Evolutionary conservation across 2,113 vertebrate species (phyloP), one percentile per base, ranked within the genome.

Genomic region (Andinoacara biseriatus): DNA sequence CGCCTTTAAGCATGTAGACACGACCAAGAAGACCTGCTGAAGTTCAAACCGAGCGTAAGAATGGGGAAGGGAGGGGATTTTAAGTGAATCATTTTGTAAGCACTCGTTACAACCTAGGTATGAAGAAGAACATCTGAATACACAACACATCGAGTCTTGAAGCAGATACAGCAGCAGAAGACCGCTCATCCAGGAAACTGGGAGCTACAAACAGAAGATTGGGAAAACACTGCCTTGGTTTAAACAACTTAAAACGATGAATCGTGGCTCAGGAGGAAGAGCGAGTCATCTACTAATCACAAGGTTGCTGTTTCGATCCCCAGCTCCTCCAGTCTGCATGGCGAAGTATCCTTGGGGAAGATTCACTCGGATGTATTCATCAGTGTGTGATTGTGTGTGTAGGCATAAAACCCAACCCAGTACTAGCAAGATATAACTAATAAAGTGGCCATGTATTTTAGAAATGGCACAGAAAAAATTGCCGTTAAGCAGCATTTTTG

Each of bases 1-100:
- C 40, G 10, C 35, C 35, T 38, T 4, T 38, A 38, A 1, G 43
- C 63, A 26, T 0, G 14, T 46, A 67, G 38, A 43, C 62, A 43
- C 46, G 14, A 1, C 14, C 38, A 18, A 46, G 17, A 40, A 10
- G 63, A 46, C 22, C 40, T 26, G 9, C 24, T 46, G 40, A 67
- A 46, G 63, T 29, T 22, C 22, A 67, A 67, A 0, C 63, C 38
- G 3, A 67, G 14, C 40, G 10, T 67, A 8, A 46, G 22, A 0
- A 18, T 3, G 2, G 10, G 38, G 6, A 40, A 1, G 63, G 24
- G 46, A 67, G 38, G 17, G 5, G 0, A 46, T 46, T 46, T 38
- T 46, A 46, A 46, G 43, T 46, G 43, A 40, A 11, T 3, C 9
- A 38, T 2, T 38, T 40, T 40, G 38, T 38, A 40, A 46, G 2